phyloP scores from a whole-genome alignment of 2,888 invertebrate genomes.

The Phaonia tiefii region DNA sequence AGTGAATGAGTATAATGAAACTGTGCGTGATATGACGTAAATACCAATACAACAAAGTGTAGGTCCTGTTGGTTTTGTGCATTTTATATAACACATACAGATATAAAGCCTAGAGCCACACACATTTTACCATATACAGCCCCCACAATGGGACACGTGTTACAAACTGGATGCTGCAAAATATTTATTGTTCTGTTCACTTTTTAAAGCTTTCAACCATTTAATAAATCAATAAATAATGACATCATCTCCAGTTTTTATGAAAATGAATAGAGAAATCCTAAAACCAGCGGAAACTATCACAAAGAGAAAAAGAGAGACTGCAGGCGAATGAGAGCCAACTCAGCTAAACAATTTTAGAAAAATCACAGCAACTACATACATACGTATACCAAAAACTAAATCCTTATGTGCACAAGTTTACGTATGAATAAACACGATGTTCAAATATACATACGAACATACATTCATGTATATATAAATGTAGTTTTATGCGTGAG shows the following conservation, averaged over 20 bases:
- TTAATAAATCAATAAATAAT: constrained; percentile 67
- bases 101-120: background rate
- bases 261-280: constrained; percentile 6
- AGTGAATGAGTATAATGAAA: too few species aligned
- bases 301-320: background rate
- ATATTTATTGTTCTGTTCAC: background rate
- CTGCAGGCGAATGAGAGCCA: background rate
- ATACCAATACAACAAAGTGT: background rate
- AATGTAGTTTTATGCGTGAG: too few species aligned
- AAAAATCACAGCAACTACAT: background rate
- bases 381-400: background rate
- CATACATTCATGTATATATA: too few species aligned
- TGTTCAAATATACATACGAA: too few species aligned
- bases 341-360: background rate
- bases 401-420: too few species aligned
- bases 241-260: constrained; percentile 64
- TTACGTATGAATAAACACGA: background rate
- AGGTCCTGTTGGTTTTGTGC: background rate
- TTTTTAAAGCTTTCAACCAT: constrained; percentile 2
- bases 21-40: constrained; percentile 11
- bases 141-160: background rate
- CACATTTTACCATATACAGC: background rate
- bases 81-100: background rate
- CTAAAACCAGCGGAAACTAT: constrained; percentile 33
- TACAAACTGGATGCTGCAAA: constrained; percentile 1